Evolutionary conservation across 2,113 vertebrate species (phyloP).

Genomic region (Forbesichthys agassizii): DNA sequence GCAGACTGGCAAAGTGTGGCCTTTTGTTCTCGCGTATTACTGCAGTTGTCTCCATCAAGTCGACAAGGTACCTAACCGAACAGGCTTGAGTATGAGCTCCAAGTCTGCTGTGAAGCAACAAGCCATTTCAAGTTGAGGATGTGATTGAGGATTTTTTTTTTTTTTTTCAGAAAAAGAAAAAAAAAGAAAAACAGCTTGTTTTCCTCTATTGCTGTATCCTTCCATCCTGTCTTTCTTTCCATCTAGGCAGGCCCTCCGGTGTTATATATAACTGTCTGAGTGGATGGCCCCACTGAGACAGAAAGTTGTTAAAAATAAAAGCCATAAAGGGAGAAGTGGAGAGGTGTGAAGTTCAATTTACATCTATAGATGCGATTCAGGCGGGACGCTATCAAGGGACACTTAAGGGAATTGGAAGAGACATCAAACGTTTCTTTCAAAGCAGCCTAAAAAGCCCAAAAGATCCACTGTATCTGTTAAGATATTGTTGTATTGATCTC

Average conservation of each 20-base stretch:
- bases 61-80: conserved; percentile 6
- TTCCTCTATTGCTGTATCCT: not conserved
- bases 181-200: not conserved
- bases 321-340: not conserved
- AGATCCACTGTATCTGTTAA: not conserved
- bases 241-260: not conserved
- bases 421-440: conserved; percentile 16
- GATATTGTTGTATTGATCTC: too few relatives aligned
- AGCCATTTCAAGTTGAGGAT: conserved; percentile 32
- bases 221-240: not conserved
- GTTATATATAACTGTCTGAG: conserved; percentile 47
- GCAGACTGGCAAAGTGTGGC: conserved; percentile 6
- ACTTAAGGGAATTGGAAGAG: conserved; percentile 25
- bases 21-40: conserved; percentile 25
- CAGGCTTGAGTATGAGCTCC: conserved; percentile 40
- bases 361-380: conserved; percentile 40
- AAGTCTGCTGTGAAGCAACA: conserved; percentile 22
- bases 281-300: conserved; percentile 36
- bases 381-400: not conserved
- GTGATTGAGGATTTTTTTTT: too few relatives aligned
- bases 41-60: conserved; percentile 21
- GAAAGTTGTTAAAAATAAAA: conserved; percentile 4
- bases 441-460: conserved; percentile 13
- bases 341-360: not conserved
- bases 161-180: not conserved